Conservation (phyloP, 2,797 vertebrate species). For the Liasis olivaceus region DNA sequence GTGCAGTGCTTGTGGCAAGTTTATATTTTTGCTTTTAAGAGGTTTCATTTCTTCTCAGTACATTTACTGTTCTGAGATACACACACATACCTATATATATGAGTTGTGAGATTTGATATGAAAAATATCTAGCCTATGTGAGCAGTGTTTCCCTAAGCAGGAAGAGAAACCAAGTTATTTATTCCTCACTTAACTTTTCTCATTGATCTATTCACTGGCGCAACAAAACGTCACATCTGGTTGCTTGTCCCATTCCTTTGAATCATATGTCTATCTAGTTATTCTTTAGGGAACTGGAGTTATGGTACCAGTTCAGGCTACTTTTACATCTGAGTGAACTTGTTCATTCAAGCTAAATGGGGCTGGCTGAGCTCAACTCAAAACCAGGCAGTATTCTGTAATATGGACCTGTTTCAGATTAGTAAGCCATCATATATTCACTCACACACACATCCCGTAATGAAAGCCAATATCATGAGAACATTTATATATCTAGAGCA, state of each 20-base stretch:
- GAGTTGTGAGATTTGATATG: not conserved
- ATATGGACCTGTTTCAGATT: not conserved
- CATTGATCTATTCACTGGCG: conserved; percentile 9
- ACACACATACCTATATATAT: not conserved
- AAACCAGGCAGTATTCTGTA: not conserved
- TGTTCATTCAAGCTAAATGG: not conserved
- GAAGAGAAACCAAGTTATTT: conserved; percentile 5
- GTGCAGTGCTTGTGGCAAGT: not conserved
- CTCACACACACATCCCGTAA: not conserved
- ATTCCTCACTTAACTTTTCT: not conserved
- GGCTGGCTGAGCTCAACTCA: not conserved
- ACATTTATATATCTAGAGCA: not conserved
- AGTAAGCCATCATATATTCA: not conserved
- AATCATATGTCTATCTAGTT: conserved; percentile 1
- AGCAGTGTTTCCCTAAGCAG: not conserved
- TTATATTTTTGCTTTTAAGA: not conserved
- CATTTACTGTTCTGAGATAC: not conserved
- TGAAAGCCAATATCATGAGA: not conserved
- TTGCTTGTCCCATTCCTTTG: not conserved
- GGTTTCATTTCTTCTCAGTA: not conserved
- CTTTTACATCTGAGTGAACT: not conserved
- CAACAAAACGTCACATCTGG: conserved; percentile 7
- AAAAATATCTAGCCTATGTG: not conserved
- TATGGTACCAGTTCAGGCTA: not conserved
- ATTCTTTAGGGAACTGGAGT: not conserved